These are phyloP conservation scores for Aurelia coerulea DNA, from an alignment of 30 jellyfish, hydroid and myxozoan species.

Conservation along the genomic window DNA sequence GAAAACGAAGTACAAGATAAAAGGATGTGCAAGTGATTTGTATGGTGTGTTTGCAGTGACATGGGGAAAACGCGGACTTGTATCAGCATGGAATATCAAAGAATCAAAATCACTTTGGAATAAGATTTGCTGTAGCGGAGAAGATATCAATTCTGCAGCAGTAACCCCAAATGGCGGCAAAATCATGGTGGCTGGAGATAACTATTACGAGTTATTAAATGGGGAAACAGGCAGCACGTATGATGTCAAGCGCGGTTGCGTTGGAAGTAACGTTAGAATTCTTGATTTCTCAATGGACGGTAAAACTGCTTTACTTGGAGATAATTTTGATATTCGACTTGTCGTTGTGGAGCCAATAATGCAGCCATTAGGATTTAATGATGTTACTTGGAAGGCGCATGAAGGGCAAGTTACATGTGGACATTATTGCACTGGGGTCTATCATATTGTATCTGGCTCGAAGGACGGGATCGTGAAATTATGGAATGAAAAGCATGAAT, in stretches of 20 bases:
- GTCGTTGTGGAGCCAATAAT: slow-evolving; percentile 43
- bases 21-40: slow-evolving; percentile 10
- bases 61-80: slow-evolving; percentile 50
- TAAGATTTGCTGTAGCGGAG: slow-evolving; percentile 58
- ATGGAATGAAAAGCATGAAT: slow-evolving; percentile 19
- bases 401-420: slow-evolving; percentile 15
- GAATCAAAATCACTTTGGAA: slow-evolving; percentile 23
- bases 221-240: slow-evolving; percentile 37
- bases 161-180: slow-evolving; percentile 31
- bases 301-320: slow-evolving; percentile 32
- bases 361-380: slow-evolving; percentile 43
- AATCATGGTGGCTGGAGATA: slow-evolving; percentile 50
- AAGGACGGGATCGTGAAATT: slow-evolving; percentile 30
- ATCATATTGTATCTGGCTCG: slow-evolving; percentile 39
- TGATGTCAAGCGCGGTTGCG: slow-evolving; percentile 47
- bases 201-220: slow-evolving; percentile 31
- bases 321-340: slow-evolving; percentile 31
- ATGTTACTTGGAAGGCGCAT: slow-evolving; percentile 49
- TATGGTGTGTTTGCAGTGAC: slow-evolving; percentile 24
- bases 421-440: neutral
- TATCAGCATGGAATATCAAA: slow-evolving; percentile 19
- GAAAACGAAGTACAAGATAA: slow-evolving; percentile 15
- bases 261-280: slow-evolving; percentile 37
- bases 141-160: slow-evolving; percentile 36
- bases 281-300: slow-evolving; percentile 39